phyloP scores from a whole-genome alignment of 2,888 invertebrate genomes.

The Sicus ferrugineus region DNA sequence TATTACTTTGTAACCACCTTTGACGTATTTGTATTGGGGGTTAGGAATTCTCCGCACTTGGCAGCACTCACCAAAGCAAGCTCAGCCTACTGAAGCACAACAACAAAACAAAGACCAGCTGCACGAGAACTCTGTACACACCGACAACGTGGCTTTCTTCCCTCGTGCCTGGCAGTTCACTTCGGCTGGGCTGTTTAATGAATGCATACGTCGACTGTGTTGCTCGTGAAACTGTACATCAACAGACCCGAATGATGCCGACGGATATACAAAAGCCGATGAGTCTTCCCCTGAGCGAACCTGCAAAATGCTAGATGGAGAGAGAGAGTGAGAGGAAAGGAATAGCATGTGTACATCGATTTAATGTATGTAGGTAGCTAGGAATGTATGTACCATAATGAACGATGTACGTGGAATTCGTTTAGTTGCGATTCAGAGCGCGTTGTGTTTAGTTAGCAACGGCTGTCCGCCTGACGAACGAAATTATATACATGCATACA shows the following conservation, averaged over 20 bases:
- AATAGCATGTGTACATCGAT: constrained; percentile 17
- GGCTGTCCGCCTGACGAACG: not conserved
- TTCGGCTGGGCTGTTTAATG: constrained; percentile 21
- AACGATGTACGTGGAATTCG: constrained; percentile 24
- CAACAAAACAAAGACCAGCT: no score
- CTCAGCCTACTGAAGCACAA: no score
- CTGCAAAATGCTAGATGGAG: not conserved
- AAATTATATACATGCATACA: not conserved
- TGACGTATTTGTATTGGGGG: not conserved
- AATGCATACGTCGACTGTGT: constrained; percentile 23
- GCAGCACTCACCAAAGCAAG: no score
- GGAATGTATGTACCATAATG: constrained; percentile 13
- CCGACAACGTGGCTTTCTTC: not conserved
- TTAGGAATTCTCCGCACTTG: not conserved
- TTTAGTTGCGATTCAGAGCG: constrained; percentile 28
- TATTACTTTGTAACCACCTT: no score
- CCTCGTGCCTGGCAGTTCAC: not conserved
- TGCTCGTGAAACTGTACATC: constrained; percentile 25
- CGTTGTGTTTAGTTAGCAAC: constrained; percentile 15
- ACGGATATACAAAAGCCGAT: not conserved
- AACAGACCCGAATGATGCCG: not conserved
- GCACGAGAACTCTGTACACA: not conserved
- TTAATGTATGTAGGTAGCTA: constrained; percentile 24
- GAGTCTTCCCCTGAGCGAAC: not conserved
- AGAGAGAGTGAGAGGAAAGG: not conserved